Conservation (phyloP, 2,888 invertebrate genomes). For the Orthonevra nobilis region DNA sequence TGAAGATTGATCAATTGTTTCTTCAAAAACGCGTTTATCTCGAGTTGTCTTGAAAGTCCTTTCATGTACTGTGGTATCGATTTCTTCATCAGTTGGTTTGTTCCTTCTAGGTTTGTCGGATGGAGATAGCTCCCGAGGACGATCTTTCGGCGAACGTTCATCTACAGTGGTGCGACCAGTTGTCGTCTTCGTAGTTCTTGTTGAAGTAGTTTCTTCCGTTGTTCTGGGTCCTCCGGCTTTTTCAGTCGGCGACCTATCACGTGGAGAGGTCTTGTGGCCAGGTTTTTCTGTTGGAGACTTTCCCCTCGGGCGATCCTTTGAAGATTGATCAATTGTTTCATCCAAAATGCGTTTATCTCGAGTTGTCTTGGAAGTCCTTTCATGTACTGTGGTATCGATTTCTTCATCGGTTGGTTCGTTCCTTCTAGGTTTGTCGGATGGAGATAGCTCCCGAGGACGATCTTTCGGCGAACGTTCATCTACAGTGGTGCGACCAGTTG, state of each 20-base stretch:
- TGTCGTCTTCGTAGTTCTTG: slow-evolving; percentile 6
- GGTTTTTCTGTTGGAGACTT: slow-evolving; percentile 17
- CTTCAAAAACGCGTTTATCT: no score
- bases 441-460: slow-evolving; percentile 35
- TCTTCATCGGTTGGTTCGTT: slow-evolving; percentile 6
- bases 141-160: background rate
- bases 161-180: slow-evolving; percentile 6
- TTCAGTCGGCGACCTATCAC: slow-evolving; percentile 33
- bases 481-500: background rate
- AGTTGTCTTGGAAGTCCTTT: background rate
- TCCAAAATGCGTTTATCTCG: slow-evolving; percentile 1
- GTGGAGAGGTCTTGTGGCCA: slow-evolving; percentile 1
- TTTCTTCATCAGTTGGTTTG: slow-evolving; percentile 7
- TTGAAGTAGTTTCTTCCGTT: slow-evolving; percentile 7
- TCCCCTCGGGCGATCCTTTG: background rate
- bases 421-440: slow-evolving; percentile 26
- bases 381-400: background rate
- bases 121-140: slow-evolving; percentile 7
- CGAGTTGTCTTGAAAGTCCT: background rate
- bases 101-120: slow-evolving; percentile 4
- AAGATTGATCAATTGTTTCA: background rate
- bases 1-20: no score
- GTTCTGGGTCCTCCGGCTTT: slow-evolving; percentile 7
- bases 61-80: background rate
- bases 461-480: slow-evolving; percentile 10